Percentiles rank a stretch among this genome's conserved stretches.
phyloP scores from a whole-genome alignment of 2,888 invertebrate genomes.

The Sclerodermus sp. region DNA sequence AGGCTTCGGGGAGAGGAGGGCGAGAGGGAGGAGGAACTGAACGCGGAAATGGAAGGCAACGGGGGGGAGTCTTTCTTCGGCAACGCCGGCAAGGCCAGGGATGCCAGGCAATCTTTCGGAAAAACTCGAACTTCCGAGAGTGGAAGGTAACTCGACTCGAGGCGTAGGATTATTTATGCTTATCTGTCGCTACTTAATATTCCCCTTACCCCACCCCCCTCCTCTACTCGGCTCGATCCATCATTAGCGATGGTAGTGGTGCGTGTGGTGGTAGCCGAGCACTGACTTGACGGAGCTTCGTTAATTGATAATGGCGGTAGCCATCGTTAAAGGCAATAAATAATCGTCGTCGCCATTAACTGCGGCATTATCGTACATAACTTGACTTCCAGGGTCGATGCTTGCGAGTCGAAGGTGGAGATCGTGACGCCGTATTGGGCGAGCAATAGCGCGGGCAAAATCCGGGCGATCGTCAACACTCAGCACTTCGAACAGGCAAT shows the following conservation, averaged over 20 bases:
- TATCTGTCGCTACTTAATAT: no score
- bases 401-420: slow-evolving; percentile 89
- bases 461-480: slow-evolving; percentile 89
- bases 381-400: slow-evolving; percentile 71
- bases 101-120: slow-evolving; percentile 61
- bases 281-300: no score
- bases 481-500: slow-evolving; percentile 95
- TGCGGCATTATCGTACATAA: neutral
- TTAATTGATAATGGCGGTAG: no score
- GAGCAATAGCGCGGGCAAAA: slow-evolving; percentile 87
- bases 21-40: slow-evolving; percentile 26
- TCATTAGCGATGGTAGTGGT: no score
- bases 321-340: no score
- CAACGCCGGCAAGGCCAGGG: slow-evolving; percentile 62
- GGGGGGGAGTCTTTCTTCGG: slow-evolving; percentile 62
- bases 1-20: slow-evolving; percentile 23
- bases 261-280: no score
- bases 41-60: slow-evolving; percentile 50
- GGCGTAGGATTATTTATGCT: no score
- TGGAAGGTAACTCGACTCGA: slow-evolving; percentile 56
- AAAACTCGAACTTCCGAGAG: slow-evolving; percentile 61
- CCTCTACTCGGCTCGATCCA: no score
- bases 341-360: no score
- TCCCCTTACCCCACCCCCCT: no score
- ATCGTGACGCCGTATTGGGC: slow-evolving; percentile 95